phyloP scores from a whole-genome alignment of 2,797 vertebrate genomes.

The Liparis tanakae region DNA sequence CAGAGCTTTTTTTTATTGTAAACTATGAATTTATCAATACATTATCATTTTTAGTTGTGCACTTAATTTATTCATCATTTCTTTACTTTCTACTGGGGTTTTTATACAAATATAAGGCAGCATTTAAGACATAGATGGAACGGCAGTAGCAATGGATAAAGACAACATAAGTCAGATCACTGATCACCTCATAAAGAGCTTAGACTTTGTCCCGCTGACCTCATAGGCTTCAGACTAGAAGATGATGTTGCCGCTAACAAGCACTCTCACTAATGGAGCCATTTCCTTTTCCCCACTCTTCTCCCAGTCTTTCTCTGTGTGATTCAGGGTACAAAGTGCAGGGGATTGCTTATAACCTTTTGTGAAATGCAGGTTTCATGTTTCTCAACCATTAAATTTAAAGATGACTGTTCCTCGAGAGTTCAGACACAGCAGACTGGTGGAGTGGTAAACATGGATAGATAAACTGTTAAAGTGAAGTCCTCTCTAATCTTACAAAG shows the following conservation, averaged over 20 bases:
- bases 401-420: conserved; percentile 32
- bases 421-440: neutral
- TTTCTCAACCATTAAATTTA: conserved; percentile 51
- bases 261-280: conserved; percentile 68
- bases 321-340: conserved; percentile 27
- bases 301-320: conserved; percentile 24
- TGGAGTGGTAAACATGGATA: conserved; percentile 2
- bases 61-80: conserved; percentile 3
- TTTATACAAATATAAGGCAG: neutral
- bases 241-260: conserved; percentile 43
- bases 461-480: neutral
- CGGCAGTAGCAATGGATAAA: conserved; percentile 8
- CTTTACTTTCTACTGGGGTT: neutral
- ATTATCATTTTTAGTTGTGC: neutral
- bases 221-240: conserved; percentile 40
- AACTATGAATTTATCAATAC: neutral
- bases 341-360: conserved; percentile 38
- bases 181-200: conserved; percentile 33
- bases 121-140: conserved; percentile 4
- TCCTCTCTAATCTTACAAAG: neutral
- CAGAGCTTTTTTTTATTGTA: neutral
- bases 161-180: conserved; percentile 18
- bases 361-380: conserved; percentile 42
- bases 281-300: conserved; percentile 48
- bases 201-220: conserved; percentile 46